Evolutionary conservation across 2,888 invertebrate species (phyloP).

Genomic region (Malachius bipustulatus): DNA sequence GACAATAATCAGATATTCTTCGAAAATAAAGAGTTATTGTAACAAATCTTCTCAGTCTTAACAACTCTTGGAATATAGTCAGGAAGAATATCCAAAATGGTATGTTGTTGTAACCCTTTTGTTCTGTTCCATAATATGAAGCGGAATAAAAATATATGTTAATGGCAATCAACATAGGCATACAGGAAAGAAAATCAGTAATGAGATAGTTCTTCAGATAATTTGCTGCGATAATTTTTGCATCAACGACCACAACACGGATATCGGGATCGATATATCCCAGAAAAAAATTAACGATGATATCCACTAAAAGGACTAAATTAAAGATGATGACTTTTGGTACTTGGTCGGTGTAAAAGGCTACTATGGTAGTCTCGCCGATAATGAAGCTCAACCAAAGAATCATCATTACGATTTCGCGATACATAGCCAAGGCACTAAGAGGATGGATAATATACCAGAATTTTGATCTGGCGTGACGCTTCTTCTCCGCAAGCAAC

Average conservation of each 20-base stretch:
- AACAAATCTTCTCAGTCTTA: neutral
- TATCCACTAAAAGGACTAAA: neutral
- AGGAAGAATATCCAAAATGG: no score
- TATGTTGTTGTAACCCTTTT: neutral
- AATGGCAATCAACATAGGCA: neutral
- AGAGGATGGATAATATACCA: conserved; percentile 1
- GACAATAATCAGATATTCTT: neutral
- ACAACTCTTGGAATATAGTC: no score
- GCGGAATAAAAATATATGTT: no score
- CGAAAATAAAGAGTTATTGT: neutral
- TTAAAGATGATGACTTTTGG: neutral
- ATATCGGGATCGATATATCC: neutral
- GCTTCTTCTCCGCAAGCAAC: neutral
- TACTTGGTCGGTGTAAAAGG: neutral
- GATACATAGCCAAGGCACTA: neutral
- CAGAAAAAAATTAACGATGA: neutral
- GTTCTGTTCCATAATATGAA: no score
- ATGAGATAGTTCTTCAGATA: neutral
- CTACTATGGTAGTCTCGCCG: neutral
- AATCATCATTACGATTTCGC: neutral
- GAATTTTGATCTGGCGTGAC: neutral
- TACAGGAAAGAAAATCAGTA: neutral
- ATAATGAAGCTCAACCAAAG: neutral
- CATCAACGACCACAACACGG: neutral
- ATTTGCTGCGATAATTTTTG: neutral